Conservation (phyloP, 2,888 invertebrate genomes). For the Morpho deidamia region DNA sequence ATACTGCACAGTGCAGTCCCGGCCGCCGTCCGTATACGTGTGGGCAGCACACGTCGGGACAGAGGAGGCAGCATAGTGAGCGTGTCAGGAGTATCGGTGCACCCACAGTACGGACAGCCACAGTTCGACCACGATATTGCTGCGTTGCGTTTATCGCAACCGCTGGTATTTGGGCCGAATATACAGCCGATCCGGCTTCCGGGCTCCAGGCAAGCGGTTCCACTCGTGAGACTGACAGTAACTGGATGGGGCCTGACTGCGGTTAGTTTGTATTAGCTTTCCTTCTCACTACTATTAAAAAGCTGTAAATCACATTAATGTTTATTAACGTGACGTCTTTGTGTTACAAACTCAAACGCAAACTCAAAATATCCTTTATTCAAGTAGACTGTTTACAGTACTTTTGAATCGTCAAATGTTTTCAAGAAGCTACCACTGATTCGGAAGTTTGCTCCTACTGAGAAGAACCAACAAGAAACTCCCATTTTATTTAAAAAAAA, state of each 20-base stretch:
- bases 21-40: constrained; percentile 50
- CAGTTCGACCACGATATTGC: constrained; percentile 70
- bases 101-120: constrained; percentile 58
- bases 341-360: too few relatives aligned
- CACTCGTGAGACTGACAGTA: constrained; percentile 60
- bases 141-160: constrained; percentile 48
- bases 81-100: constrained; percentile 56
- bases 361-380: too few relatives aligned
- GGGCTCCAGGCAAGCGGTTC: constrained; percentile 47
- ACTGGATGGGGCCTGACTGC: constrained; percentile 72
- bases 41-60: constrained; percentile 66
- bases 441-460: too few relatives aligned
- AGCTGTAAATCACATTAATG: too few relatives aligned
- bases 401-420: too few relatives aligned
- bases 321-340: too few relatives aligned
- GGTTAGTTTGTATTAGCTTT: constrained; percentile 39
- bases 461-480: too few relatives aligned
- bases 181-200: constrained; percentile 58
- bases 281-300: background rate
- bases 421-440: too few relatives aligned
- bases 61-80: constrained; percentile 62
- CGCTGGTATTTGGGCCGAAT: constrained; percentile 45
- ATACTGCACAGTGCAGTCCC: constrained; percentile 18
- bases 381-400: too few relatives aligned
- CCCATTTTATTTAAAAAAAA: too few relatives aligned